phyloP scores from a whole-genome alignment of 1,140 invertebrate genomes.

The Tribolium castaneum region DNA sequence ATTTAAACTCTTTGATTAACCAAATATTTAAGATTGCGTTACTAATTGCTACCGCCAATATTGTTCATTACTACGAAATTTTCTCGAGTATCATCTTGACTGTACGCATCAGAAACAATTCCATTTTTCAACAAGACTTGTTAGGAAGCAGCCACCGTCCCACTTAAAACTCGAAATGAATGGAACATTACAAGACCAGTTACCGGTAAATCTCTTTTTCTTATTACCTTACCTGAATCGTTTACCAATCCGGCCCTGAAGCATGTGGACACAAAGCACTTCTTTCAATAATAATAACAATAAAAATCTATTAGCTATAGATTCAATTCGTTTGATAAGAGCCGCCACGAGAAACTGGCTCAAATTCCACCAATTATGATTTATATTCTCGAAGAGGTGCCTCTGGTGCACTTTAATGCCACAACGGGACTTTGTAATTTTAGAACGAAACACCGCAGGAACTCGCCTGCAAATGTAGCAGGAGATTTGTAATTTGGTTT shows the following conservation, averaged over 20 bases:
- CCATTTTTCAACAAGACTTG: not conserved
- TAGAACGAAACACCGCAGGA: not conserved
- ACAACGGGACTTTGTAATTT: constrained; percentile 5
- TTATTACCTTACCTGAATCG: not conserved
- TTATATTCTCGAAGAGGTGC: not conserved
- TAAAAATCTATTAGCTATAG: not conserved
- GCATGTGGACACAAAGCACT: not conserved
- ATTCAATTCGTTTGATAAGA: constrained; percentile 24
- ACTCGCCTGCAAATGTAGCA: not conserved
- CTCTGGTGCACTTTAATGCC: not conserved
- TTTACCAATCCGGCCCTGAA: not conserved
- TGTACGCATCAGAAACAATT: not conserved
- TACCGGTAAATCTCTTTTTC: not conserved
- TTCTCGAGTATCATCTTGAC: not conserved
- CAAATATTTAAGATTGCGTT: no score
- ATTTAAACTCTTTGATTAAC: no score
- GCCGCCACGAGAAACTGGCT: not conserved
- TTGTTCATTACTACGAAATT: not conserved
- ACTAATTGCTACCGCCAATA: no score
- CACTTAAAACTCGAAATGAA: constrained; percentile 12
- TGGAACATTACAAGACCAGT: not conserved
- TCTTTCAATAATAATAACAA: not conserved
- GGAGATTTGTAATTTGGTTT: not conserved
- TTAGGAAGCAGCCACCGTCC: not conserved
- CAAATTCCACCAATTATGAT: not conserved